A percentile compares a stretch with the other conserved stretches of the same genome.
These are phyloP conservation scores for Pseudeuparius sepicola DNA, from an alignment of 2,888 invertebrate genomes.

Conservation along the genomic window DNA sequence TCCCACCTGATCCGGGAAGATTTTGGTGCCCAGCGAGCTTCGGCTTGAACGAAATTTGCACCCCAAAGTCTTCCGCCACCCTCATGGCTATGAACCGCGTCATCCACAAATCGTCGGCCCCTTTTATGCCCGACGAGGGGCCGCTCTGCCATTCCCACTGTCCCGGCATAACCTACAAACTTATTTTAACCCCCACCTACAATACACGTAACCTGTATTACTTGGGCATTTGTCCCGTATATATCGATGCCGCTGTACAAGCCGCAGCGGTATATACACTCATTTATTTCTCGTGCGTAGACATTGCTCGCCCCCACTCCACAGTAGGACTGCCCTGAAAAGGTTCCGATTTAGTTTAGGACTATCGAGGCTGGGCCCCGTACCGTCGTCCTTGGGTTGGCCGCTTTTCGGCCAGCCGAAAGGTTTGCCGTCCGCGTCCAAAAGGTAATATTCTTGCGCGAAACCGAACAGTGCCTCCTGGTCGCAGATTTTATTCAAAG, in stretches of 20 bases:
- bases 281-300: constrained; percentile 71
- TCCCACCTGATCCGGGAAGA: constrained; percentile 51
- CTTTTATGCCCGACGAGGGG: constrained; percentile 50
- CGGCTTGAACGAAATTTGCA: constrained; percentile 47
- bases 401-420: constrained; percentile 63
- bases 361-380: constrained; percentile 5
- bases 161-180: constrained; percentile 43
- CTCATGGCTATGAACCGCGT: constrained; percentile 47
- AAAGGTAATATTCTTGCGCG: constrained; percentile 55
- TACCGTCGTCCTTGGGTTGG: constrained; percentile 37
- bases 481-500: constrained; percentile 48
- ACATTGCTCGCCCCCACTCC: constrained; percentile 70
- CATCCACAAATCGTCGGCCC: constrained; percentile 53
- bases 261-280: constrained; percentile 69
- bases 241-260: constrained; percentile 70
- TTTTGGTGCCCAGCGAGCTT: constrained; percentile 42
- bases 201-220: constrained; percentile 39
- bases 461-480: constrained; percentile 66
- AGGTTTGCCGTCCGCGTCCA: constrained; percentile 50
- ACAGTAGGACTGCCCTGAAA: constrained; percentile 64
- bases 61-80: constrained; percentile 51
- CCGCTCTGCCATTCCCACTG: constrained; percentile 65
- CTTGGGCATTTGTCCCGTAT: constrained; percentile 72
- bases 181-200: not conserved
- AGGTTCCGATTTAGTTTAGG: not conserved